A percentile compares a stretch with the other conserved stretches of the same genome.
Evolutionary conservation across 2,888 invertebrate genomes (phyloP).

Genomic region (Nomada fucata): DNA sequence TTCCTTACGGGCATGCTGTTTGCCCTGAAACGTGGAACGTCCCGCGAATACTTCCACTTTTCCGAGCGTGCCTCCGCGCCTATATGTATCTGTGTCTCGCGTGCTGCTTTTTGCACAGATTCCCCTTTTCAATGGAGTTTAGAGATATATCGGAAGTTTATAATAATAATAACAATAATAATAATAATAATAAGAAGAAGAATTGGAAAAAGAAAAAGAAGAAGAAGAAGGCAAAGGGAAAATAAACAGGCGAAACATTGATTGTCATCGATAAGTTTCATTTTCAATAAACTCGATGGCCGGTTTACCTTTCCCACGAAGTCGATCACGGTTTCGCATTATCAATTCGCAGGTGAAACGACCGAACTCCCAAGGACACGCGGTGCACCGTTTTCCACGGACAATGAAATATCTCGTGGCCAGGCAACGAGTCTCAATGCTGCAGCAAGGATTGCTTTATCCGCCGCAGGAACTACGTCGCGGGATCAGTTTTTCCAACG

Average conservation of each 20-base stretch:
- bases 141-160: not conserved
- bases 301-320: not conserved
- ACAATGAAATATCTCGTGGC: slow-evolving; percentile 27
- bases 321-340: not conserved
- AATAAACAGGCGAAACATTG: not conserved
- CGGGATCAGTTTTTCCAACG: slow-evolving; percentile 54
- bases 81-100: no score
- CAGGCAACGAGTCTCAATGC: slow-evolving; percentile 25
- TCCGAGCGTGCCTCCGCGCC: not conserved
- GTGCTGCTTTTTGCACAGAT: no score
- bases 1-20: slow-evolving; percentile 19
- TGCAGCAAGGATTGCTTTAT: slow-evolving; percentile 32
- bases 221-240: not conserved
- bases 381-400: not conserved
- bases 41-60: slow-evolving; percentile 4
- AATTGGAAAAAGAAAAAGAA: no score
- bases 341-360: slow-evolving; percentile 25
- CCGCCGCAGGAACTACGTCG: slow-evolving; percentile 32
- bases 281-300: not conserved
- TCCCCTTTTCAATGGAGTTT: not conserved
- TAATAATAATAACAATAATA: no score
- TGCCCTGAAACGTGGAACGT: slow-evolving; percentile 22
- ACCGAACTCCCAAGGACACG: not conserved
- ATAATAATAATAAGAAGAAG: not conserved
- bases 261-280: not conserved